Percentiles rank a stretch among this genome's conserved stretches.
These are phyloP conservation scores for Temnopleurus reevesii DNA, from an alignment of 53 echinoderm and acorn worm species.

Conservation along the genomic window DNA sequence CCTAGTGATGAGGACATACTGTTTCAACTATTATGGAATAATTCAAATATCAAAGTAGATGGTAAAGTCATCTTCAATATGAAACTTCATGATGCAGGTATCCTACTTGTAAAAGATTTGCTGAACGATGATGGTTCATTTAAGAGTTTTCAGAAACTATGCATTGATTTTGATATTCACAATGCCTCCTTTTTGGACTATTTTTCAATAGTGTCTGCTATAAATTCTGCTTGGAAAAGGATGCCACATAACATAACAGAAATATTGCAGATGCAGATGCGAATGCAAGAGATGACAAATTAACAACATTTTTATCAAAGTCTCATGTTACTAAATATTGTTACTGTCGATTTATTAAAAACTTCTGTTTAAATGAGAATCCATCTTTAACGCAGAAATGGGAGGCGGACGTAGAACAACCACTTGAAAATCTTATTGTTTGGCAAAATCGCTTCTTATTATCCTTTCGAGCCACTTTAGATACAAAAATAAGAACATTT, in stretches of 20 bases:
- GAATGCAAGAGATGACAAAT: too few species aligned
- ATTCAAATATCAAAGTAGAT: background rate
- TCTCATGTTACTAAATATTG: too few species aligned
- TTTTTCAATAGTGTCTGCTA: background rate
- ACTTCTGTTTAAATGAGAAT: too few species aligned
- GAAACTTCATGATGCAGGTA: background rate
- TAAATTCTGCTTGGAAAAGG: background rate
- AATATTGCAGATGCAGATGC: too few species aligned
- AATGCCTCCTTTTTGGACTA: background rate
- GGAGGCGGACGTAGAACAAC: too few species aligned
- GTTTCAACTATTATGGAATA: background rate
- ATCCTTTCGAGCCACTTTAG: background rate
- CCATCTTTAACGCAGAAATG: too few species aligned
- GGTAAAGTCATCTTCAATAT: background rate
- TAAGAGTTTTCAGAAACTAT: background rate
- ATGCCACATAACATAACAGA: background rate
- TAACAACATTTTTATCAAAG: too few species aligned
- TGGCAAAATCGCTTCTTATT: too few species aligned
- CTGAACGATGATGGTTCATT: background rate
- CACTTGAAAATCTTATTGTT: too few species aligned
- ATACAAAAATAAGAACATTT: background rate
- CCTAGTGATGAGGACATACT: background rate
- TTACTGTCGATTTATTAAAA: too few species aligned
- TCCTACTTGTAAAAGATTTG: background rate
- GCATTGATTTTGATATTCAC: background rate